Evolutionary conservation across 2,888 invertebrate genomes (phyloP), one percentile per base, ranked within the genome.

Genomic region (Griposia aprilina): DNA sequence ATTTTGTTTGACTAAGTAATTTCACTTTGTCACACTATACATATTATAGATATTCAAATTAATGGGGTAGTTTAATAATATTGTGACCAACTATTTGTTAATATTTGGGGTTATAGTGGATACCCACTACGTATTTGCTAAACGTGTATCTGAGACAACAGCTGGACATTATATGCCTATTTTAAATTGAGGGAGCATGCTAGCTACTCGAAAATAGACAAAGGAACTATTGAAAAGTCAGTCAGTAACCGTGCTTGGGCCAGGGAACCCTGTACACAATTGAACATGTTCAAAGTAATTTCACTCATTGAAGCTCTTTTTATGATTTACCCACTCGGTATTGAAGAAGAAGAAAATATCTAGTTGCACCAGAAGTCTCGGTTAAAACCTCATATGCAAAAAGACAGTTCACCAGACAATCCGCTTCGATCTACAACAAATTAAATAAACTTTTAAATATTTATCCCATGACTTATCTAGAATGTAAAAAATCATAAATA

Each of bases 1-100:
- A 41, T 74, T 67, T 59, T 62, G 52, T 57, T 80, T 69, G n/a
- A 10, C 17, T 84, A 17, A 80, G 62, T 74, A 75, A 83, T 68
- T 78, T 63, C 20, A 72, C 1, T 23, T 26, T 10, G 52, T 48
- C 80, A 79, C 52, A 74, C 59, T 36, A 80, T 66, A 52, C 17
- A 20, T 75, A n/a, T 50, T n/a, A 55, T 15, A 45, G 8, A 62
- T 55, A 55, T 5, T 36, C 0, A n/a, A n/a, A 26, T 48, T 30
- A 8, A 63, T 1, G 11, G 13, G 3, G 15, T 62, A 74, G 30
- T 23, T 23, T 36, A 41, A 45, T 45, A 10, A 45, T 45, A 45
- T 45, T 45, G n/a, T 55, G 68, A 17, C 30, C 20, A 3, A 50
- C 15, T 20, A 5, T 57, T 57, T 13, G 17, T 67, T 50, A 50